Percentiles rank a stretch among this genome's conserved stretches.
phyloP scores from a whole-genome alignment of 2,113 vertebrate species.

The Globicephala melas region DNA sequence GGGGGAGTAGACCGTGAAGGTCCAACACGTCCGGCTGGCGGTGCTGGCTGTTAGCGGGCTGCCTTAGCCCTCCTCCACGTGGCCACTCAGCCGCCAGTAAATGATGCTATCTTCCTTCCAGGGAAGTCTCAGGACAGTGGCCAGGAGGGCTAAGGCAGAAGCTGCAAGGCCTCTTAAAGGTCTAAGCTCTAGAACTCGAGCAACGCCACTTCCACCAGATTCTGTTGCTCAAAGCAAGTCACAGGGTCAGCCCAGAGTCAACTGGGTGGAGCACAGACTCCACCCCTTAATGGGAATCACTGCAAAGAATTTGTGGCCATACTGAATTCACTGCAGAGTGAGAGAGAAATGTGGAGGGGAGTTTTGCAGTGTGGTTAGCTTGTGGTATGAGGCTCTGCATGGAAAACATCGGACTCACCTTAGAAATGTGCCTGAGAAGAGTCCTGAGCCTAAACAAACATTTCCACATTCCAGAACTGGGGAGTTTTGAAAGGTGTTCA shows the following conservation, averaged over 20 bases:
- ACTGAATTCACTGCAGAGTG: conserved; percentile 49
- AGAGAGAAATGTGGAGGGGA: conserved; percentile 54
- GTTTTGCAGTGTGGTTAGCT: conserved; percentile 47
- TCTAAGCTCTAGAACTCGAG: neutral
- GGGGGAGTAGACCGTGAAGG: neutral
- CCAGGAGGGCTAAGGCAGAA: neutral
- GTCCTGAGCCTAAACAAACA: conserved; percentile 55
- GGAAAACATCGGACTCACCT: conserved; percentile 49
- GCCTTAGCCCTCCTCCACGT: neutral
- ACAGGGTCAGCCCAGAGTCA: conserved; percentile 5
- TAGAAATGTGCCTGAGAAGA: conserved; percentile 46
- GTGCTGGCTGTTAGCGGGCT: neutral
- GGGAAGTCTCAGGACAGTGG: neutral
- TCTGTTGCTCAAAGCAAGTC: conserved; percentile 1
- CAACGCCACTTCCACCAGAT: neutral
- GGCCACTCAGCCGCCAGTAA: neutral
- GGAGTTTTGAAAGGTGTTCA: conserved; percentile 12
- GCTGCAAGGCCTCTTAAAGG: neutral
- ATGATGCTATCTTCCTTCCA: neutral
- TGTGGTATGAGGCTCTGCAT: conserved; percentile 27
- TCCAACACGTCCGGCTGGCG: neutral
- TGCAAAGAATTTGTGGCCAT: conserved; percentile 34
- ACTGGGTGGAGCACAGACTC: neutral
- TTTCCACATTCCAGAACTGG: conserved; percentile 24
- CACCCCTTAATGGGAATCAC: conserved; percentile 18